phyloP scores from a whole-genome alignment of 2,113 vertebrate species.

The Zingel zingel region DNA sequence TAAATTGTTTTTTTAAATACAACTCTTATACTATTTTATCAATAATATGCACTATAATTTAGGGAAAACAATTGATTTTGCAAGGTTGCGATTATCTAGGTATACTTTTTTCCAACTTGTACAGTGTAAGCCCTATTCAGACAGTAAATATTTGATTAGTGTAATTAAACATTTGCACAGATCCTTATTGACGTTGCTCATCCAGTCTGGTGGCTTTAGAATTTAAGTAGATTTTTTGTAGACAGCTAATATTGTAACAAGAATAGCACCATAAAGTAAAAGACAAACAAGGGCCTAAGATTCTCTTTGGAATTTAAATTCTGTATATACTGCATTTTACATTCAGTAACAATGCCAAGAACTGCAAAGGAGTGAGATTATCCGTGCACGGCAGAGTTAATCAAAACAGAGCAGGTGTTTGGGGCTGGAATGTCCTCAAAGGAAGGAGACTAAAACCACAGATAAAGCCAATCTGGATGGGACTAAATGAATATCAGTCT shows the following conservation, averaged over 20 bases:
- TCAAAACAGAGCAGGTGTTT: not conserved
- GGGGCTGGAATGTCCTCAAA: not conserved
- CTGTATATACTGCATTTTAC: not conserved
- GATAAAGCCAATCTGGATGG: not conserved
- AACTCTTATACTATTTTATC: no score
- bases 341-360: not conserved
- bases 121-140: not conserved
- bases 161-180: not conserved
- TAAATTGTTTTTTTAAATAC: not conserved
- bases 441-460: not conserved
- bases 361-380: not conserved
- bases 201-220: not conserved
- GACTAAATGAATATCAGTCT: constrained; percentile 12
- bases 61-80: not conserved
- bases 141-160: not conserved
- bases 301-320: not conserved
- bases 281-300: not conserved
- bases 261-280: not conserved
- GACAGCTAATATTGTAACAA: not conserved
- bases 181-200: not conserved
- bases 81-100: not conserved
- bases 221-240: not conserved
- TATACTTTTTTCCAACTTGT: no score
- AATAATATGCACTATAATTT: not conserved
- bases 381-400: not conserved